Percentiles rank a stretch among this genome's conserved stretches.
Evolutionary conservation across 2,888 invertebrate species (phyloP).

Genomic region (Argyresthia albistria): DNA sequence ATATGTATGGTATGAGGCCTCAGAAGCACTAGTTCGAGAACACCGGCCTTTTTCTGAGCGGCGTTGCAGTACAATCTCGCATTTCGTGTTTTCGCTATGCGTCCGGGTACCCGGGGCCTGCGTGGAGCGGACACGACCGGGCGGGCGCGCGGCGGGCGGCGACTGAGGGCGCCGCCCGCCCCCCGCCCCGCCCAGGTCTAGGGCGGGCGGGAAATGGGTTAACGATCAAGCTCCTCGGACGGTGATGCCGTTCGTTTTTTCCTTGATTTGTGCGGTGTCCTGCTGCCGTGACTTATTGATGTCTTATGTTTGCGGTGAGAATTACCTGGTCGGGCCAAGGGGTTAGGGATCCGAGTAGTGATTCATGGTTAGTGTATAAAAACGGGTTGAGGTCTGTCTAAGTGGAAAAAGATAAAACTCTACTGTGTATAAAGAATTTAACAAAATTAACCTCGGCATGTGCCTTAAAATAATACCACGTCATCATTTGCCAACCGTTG

Average conservation of each 20-base stretch:
- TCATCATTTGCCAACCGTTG: too few species aligned
- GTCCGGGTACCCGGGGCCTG: constrained; percentile 11
- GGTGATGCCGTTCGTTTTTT: constrained; percentile 16
- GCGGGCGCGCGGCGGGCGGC: constrained; percentile 41
- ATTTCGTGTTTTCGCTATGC: not conserved
- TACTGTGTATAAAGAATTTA: too few species aligned
- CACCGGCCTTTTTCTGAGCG: not conserved
- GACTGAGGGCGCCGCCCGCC: constrained; percentile 12
- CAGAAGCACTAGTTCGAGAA: constrained; percentile 11
- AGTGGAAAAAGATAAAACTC: too few species aligned
- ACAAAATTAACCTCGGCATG: too few species aligned
- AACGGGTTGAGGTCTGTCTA: too few species aligned
- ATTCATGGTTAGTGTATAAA: too few species aligned
- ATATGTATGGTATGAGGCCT: constrained; percentile 58
- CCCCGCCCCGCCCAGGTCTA: constrained; percentile 15
- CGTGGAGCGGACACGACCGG: constrained; percentile 19
- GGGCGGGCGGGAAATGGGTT: constrained; percentile 33
- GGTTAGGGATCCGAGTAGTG: not conserved
- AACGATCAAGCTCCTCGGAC: constrained; percentile 48
- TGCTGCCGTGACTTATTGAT: constrained; percentile 15
- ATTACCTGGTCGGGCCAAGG: not conserved
- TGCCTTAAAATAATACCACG: too few species aligned
- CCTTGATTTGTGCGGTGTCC: constrained; percentile 21
- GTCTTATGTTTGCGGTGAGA: constrained; percentile 19
- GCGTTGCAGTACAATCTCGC: too few species aligned